phyloP scores from a whole-genome alignment of 2,888 invertebrate species.

The Phortica okadai region DNA sequence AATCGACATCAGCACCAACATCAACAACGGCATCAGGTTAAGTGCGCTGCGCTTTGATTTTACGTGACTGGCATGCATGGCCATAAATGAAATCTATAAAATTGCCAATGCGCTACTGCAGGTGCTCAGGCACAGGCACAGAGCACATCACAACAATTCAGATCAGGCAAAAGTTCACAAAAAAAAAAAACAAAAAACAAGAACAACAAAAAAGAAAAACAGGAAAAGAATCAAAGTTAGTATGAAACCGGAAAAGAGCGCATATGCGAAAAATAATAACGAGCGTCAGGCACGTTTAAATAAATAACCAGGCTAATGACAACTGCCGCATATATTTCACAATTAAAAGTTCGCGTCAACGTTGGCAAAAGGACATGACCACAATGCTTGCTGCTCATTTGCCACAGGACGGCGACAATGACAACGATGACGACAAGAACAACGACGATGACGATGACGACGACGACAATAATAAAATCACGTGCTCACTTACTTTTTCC shows the following conservation, averaged over 20 bases:
- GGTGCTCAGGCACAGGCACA: not conserved
- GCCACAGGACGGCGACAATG: not conserved
- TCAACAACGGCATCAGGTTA: not conserved
- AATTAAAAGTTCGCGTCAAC: conserved; percentile 26
- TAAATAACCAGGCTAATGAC: conserved; percentile 24
- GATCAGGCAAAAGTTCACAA: no score
- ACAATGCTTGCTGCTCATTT: not conserved
- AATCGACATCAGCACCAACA: not conserved
- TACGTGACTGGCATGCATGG: conserved; percentile 62
- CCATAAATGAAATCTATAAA: conserved; percentile 15
- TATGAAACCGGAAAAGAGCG: not conserved
- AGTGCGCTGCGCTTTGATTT: conserved; percentile 50
- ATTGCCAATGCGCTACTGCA: not conserved
- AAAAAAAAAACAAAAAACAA: no score
- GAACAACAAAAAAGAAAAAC: no score
- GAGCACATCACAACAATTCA: no score
- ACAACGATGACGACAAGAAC: not conserved
- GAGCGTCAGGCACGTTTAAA: conserved; percentile 16
- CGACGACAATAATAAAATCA: conserved; percentile 28
- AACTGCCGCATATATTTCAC: conserved; percentile 27
- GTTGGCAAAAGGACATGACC: not conserved
- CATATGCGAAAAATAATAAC: not conserved
- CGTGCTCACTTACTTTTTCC: conserved; percentile 27
- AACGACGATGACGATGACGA: not conserved
- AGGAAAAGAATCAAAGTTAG: no score